phyloP scores from a whole-genome alignment of 2,113 vertebrate species.

The Apodemus speciosus region DNA sequence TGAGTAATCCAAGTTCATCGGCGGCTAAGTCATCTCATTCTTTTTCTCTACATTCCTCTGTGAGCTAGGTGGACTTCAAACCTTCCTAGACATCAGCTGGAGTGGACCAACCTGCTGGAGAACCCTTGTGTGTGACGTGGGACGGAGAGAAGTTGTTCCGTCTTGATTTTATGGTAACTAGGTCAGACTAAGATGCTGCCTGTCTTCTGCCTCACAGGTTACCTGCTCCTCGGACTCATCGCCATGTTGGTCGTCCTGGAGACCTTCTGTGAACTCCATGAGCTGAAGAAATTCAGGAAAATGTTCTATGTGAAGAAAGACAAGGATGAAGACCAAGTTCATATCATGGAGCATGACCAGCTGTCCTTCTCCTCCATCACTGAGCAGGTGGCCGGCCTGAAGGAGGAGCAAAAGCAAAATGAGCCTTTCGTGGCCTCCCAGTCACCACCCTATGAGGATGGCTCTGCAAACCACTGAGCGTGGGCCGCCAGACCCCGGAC shows the following conservation, averaged over 20 bases:
- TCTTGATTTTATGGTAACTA: fast-evolving
- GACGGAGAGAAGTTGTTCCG: too few relatives aligned
- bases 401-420: constrained; percentile 88
- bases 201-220: constrained; percentile 85
- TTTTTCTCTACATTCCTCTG: not conserved
- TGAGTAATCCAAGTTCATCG: not conserved
- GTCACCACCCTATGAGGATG: constrained; percentile 82
- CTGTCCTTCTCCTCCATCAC: constrained; percentile 94
- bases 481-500: constrained; percentile 65
- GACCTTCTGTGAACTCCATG: constrained; percentile 97
- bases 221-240: constrained; percentile 94
- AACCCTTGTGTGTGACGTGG: fast-evolving
- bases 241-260: constrained; percentile 97
- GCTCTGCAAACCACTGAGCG: constrained; percentile 87
- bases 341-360: constrained; percentile 95
- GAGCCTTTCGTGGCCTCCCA: constrained; percentile 88
- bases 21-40: not conserved
- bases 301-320: constrained; percentile 98
- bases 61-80: not conserved
- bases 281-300: constrained; percentile 95
- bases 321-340: constrained; percentile 92
- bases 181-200: not conserved
- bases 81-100: not conserved
- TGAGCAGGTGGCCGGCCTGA: constrained; percentile 84
- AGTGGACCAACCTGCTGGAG: too few relatives aligned